Conservation (phyloP, 64 coral and sea anemone genomes). For the Dendronephthya gigantea region DNA sequence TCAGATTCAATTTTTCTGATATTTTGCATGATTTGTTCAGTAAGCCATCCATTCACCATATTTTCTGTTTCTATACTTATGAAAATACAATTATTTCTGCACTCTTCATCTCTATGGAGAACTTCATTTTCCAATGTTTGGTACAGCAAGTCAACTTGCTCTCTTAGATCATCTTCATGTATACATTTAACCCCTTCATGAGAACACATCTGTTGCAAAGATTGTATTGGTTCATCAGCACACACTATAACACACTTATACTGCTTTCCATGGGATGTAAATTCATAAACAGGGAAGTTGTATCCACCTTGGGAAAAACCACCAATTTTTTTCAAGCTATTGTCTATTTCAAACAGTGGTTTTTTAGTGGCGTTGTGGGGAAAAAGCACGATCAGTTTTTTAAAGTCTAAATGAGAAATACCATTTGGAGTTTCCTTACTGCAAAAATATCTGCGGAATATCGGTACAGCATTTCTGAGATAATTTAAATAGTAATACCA, state of each 20-base stretch:
- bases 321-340: background rate
- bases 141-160: background rate
- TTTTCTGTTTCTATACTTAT: background rate
- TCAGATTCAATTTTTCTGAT: background rate
- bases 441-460: background rate
- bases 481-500: background rate
- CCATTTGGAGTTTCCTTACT: background rate
- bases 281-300: background rate
- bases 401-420: background rate
- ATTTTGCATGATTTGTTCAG: background rate
- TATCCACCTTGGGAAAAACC: background rate
- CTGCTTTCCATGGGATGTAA: background rate
- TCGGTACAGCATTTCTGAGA: background rate
- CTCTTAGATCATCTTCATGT: background rate
- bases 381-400: background rate
- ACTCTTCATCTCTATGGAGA: background rate
- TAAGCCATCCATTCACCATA: background rate
- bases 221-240: background rate
- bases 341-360: background rate
- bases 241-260: background rate
- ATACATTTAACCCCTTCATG: background rate
- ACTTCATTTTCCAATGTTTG: background rate
- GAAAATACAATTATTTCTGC: background rate
- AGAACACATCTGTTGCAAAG: background rate
- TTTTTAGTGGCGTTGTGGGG: background rate